phyloP scores from a whole-genome alignment of 2,797 vertebrate species.

The Scolopax rusticola region DNA sequence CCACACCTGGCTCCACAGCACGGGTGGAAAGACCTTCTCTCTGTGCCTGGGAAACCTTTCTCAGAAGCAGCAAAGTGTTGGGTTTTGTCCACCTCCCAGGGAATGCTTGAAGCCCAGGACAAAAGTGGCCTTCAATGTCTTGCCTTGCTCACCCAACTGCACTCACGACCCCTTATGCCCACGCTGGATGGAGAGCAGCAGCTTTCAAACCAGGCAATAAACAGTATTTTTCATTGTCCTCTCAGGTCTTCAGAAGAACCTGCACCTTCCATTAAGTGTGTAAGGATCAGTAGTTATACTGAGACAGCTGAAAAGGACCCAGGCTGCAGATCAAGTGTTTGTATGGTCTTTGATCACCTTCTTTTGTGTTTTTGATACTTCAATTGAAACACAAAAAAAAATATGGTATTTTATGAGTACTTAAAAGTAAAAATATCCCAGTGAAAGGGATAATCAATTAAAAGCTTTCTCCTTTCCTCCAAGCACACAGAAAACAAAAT shows the following conservation, averaged over 20 bases:
- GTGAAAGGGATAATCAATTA: not conserved
- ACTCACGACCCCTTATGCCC: accelerated
- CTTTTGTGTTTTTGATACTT: not conserved
- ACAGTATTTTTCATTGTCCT: not conserved
- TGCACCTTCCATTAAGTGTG: not conserved
- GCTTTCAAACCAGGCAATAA: not conserved
- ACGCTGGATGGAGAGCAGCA: not conserved
- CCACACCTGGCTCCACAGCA: not conserved
- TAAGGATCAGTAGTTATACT: not conserved
- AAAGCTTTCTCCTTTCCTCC: not conserved
- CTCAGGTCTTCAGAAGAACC: not conserved
- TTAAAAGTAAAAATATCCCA: not conserved
- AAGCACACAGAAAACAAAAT: not conserved
- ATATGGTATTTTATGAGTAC: not conserved
- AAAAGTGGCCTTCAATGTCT: not conserved
- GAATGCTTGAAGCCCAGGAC: not conserved
- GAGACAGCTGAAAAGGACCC: not conserved
- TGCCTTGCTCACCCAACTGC: not conserved
- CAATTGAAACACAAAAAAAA: not conserved
- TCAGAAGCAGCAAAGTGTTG: not conserved
- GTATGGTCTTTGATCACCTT: not conserved
- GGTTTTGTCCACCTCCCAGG: not conserved
- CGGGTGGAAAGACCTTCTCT: not conserved
- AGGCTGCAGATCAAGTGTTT: not conserved
- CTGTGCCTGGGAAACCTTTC: not conserved